Conservation (phyloP, 2,797 vertebrate species). For the Antrozous pallidus region DNA sequence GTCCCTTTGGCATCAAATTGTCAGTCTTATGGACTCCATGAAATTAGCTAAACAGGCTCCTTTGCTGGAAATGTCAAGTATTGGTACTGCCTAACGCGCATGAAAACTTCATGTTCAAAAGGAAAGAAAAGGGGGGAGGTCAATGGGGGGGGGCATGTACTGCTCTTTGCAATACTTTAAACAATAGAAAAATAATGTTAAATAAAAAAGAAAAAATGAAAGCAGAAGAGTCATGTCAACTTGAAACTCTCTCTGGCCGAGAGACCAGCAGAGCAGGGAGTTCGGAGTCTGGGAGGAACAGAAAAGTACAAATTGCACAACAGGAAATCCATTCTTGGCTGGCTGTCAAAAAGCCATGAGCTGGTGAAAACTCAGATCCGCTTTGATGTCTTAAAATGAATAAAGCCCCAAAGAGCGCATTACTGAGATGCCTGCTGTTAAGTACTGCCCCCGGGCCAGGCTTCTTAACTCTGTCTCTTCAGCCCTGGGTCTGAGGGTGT, state of each 20-base stretch:
- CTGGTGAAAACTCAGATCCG: conserved; percentile 7
- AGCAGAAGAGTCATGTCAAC: conserved; percentile 25
- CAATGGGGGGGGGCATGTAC: too few species aligned
- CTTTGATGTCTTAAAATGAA: conserved; percentile 50
- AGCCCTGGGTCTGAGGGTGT: neutral
- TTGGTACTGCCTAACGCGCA: neutral
- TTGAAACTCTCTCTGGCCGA: conserved; percentile 39
- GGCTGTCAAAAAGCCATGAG: conserved; percentile 49
- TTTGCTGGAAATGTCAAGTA: neutral
- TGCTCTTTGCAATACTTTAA: too few species aligned
- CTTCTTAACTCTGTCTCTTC: neutral
- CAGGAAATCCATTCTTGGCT: conserved; percentile 74
- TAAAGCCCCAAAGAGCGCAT: neutral
- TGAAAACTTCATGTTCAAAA: neutral
- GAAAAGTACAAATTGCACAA: conserved; percentile 68
- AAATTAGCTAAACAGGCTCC: neutral
- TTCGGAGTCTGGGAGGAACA: conserved; percentile 49
- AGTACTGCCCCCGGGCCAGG: neutral
- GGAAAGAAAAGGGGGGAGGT: conserved; percentile 44
- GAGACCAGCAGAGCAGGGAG: conserved; percentile 51
- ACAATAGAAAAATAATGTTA: too few species aligned
- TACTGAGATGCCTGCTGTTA: neutral
- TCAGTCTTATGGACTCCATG: neutral
- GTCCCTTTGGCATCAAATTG: neutral
- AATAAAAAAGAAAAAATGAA: conserved; percentile 21